Conservation (phyloP, 2,888 invertebrate genomes). For the Uropetala carovei region DNA sequence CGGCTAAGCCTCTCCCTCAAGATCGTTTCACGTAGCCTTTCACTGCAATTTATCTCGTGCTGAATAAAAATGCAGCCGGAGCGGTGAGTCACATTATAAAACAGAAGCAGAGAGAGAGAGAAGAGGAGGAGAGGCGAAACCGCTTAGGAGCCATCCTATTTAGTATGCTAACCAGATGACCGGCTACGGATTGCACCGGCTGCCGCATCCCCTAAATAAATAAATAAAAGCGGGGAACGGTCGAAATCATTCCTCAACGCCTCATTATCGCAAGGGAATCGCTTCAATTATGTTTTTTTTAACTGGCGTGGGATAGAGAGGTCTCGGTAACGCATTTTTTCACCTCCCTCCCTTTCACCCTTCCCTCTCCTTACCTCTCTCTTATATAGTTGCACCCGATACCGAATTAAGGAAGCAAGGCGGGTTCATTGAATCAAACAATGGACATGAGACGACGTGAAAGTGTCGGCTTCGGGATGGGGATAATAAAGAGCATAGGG, state of each 20-base stretch:
- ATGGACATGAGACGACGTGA: not conserved
- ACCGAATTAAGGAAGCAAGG: not conserved
- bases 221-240: not conserved
- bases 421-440: slow-evolving; percentile 7
- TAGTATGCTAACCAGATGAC: slow-evolving; percentile 26
- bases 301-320: not conserved
- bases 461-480: not conserved
- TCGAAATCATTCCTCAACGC: not conserved
- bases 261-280: not conserved
- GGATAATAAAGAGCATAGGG: not conserved
- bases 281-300: not conserved
- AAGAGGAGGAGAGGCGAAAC: too few relatives aligned
- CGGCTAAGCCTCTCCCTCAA: too few relatives aligned
- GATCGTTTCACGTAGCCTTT: too few relatives aligned
- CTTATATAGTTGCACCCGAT: not conserved
- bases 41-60: not conserved
- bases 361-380: not conserved
- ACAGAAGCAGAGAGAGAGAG: not conserved
- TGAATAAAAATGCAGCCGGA: not conserved
- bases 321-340: not conserved
- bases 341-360: not conserved
- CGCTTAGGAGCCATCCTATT: not conserved
- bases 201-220: not conserved
- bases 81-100: slow-evolving; percentile 5
- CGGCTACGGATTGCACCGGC: not conserved